Evolutionary conservation across 2,113 vertebrate genomes (phyloP).

Genomic region (Cepphus grylle): DNA sequence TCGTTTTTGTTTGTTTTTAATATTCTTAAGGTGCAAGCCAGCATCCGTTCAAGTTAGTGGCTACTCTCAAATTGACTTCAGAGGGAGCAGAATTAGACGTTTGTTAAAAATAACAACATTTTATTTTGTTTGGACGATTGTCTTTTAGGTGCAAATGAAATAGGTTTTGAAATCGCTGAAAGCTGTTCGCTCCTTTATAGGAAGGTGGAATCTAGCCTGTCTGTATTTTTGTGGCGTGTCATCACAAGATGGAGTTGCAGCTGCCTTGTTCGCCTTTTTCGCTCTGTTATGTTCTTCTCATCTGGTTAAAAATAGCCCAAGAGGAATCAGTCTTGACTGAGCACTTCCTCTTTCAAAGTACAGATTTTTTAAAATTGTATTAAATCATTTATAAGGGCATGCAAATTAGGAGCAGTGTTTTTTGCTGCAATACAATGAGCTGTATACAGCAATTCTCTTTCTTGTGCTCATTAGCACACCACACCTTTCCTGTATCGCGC

Average conservation of each 20-base stretch:
- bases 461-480: neutral
- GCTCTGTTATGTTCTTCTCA: constrained; percentile 26
- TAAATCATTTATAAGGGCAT: neutral
- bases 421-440: neutral
- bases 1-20: constrained; percentile 53
- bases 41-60: neutral
- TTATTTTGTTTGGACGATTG: constrained; percentile 4
- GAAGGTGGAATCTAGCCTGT: neutral
- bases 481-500: neutral
- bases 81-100: constrained; percentile 25
- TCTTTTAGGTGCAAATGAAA: neutral
- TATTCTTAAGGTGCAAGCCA: constrained; percentile 27
- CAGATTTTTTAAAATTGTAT: neutral
- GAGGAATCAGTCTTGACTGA: constrained; percentile 59
- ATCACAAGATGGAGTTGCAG: constrained; percentile 34
- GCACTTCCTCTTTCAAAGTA: constrained; percentile 52
- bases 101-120: constrained; percentile 29
- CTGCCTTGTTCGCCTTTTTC: constrained; percentile 47
- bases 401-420: neutral
- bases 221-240: neutral
- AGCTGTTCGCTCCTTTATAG: neutral
- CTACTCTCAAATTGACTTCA: constrained; percentile 42
- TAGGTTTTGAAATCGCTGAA: neutral
- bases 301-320: constrained; percentile 61
- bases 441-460: neutral